Conservation (phyloP, 2,113 vertebrate species). For the Centropus bengalensis region DNA sequence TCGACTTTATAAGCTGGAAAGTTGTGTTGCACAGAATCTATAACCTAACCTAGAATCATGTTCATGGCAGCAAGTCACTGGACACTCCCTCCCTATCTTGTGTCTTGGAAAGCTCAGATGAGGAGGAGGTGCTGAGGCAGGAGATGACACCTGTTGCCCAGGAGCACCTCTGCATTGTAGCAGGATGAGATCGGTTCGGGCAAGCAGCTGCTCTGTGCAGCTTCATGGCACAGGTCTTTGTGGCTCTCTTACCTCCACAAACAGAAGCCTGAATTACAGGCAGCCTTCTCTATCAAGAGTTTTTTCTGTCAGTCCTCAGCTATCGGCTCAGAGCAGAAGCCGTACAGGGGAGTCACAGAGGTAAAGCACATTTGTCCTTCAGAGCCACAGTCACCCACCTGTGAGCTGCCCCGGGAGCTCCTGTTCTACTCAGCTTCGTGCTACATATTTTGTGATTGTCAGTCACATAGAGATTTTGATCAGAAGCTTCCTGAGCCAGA, state of each 20-base stretch:
- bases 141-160: neutral
- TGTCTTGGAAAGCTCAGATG: neutral
- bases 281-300: neutral
- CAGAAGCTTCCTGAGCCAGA: neutral
- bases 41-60: neutral
- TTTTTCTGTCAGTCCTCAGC: neutral
- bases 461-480: neutral
- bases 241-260: neutral
- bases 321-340: neutral
- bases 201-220: neutral
- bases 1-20: neutral
- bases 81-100: neutral
- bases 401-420: neutral
- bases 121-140: neutral
- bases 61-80: neutral
- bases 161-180: fast-evolving
- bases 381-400: neutral
- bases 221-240: neutral
- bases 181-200: neutral
- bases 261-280: neutral
- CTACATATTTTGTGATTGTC: neutral
- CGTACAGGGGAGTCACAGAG: neutral
- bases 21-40: neutral
- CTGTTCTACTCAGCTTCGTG: neutral
- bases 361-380: neutral